phyloP scores from a whole-genome alignment of 1,140 invertebrate species.

The Saccostrea echinata region DNA sequence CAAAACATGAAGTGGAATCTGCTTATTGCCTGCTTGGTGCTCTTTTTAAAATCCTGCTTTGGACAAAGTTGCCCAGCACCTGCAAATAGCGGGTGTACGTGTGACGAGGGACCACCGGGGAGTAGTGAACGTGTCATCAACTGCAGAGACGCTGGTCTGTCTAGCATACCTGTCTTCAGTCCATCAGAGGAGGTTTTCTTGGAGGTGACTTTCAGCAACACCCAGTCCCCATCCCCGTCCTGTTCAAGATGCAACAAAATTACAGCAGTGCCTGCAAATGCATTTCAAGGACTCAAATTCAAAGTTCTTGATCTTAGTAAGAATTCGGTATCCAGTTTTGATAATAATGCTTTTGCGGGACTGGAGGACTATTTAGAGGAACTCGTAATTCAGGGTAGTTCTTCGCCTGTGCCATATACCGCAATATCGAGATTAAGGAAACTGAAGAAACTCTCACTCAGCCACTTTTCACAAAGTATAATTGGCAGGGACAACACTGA shows the following conservation, averaged over 20 bases:
- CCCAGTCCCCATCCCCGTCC: background rate
- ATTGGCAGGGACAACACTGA: conserved; percentile 49
- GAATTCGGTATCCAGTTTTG: conserved; percentile 53
- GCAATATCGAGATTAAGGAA: conserved; percentile 52
- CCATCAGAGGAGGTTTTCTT: conserved; percentile 56
- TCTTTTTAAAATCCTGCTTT: background rate
- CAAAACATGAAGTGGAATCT: background rate
- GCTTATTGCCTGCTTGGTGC: background rate
- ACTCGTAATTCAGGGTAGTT: conserved; percentile 45
- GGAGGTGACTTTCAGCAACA: conserved; percentile 54
- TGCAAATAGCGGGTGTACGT: conserved; percentile 33
- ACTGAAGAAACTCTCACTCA: conserved; percentile 47
- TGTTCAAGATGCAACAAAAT: conserved; percentile 56
- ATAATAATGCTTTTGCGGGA: conserved; percentile 52
- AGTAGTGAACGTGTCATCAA: conserved; percentile 55
- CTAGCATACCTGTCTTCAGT: conserved; percentile 42
- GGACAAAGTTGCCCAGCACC: conserved; percentile 38
- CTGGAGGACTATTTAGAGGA: conserved; percentile 47
- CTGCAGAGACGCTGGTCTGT: conserved; percentile 48
- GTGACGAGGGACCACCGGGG: conserved; percentile 48
- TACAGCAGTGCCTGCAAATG: conserved; percentile 52
- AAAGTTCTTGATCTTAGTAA: conserved; percentile 55
- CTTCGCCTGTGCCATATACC: conserved; percentile 48
- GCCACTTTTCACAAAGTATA: conserved; percentile 46
- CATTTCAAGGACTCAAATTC: conserved; percentile 55